Evolutionary conservation across 1,140 invertebrate species (phyloP).

Genomic region (Ceratitis capitata): DNA sequence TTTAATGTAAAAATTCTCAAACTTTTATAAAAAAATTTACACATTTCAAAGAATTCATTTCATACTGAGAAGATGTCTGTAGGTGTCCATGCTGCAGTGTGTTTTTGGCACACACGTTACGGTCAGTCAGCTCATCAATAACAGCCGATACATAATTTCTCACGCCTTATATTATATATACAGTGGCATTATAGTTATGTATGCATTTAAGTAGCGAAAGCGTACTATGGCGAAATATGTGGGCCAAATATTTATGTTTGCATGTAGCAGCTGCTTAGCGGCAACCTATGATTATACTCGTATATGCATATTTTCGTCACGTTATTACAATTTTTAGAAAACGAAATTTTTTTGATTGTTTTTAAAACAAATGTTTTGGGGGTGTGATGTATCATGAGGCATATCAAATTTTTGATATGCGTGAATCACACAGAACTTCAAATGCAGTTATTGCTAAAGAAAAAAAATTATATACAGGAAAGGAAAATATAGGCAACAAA

Average conservation of each 20-base stretch:
- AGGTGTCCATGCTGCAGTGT: neutral
- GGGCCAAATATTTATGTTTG: neutral
- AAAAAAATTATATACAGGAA: no score
- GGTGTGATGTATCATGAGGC: no score
- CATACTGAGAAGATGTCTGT: neutral
- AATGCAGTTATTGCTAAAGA: no score
- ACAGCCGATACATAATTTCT: neutral
- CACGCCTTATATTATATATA: no score
- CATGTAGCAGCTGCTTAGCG: no score
- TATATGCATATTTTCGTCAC: neutral
- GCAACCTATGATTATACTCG: neutral
- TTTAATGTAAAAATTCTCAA: neutral
- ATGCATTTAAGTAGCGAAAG: neutral
- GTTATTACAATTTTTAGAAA: neutral
- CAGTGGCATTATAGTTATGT: neutral
- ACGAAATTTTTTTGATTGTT: neutral
- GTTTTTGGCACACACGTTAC: neutral
- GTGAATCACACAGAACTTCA: no score
- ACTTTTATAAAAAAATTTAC: neutral
- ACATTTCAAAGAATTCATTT: neutral
- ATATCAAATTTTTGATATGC: no score
- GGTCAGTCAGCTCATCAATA: slow-evolving; percentile 5
- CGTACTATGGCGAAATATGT: neutral
- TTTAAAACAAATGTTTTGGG: no score
- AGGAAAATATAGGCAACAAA: no score